A percentile compares a stretch with the other conserved stretches of the same genome.
Conservation (phyloP, 2,113 vertebrate genomes). For the Typhlomys cinereus region DNA sequence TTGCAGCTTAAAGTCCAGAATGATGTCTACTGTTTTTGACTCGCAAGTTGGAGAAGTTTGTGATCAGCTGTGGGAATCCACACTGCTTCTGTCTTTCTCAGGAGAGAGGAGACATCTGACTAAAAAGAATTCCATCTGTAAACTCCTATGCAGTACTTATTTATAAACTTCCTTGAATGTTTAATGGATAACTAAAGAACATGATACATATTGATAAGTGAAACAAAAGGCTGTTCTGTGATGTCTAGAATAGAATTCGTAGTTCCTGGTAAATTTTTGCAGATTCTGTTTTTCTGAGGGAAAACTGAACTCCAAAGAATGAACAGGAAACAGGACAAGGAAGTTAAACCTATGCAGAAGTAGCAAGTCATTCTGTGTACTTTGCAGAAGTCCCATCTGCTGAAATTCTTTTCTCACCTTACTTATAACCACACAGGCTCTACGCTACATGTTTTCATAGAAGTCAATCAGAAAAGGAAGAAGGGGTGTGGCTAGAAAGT, state of each 20-base stretch:
- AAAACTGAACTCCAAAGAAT: background rate
- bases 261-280: background rate
- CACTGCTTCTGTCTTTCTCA: background rate
- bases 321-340: background rate
- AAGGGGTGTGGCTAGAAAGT: background rate
- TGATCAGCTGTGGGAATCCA: background rate
- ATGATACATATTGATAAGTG: background rate
- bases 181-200: background rate
- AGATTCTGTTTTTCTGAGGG: background rate
- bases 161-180: background rate
- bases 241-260: background rate
- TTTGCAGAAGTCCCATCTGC: background rate
- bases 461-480: background rate
- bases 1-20: background rate
- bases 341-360: background rate
- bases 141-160: background rate
- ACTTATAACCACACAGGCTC: background rate
- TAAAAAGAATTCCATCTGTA: background rate
- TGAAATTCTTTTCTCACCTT: background rate
- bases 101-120: background rate
- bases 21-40: background rate
- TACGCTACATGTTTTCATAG: background rate
- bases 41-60: background rate
- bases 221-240: background rate
- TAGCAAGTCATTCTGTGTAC: background rate